These are phyloP conservation scores for Armadillidium nasatum DNA, from an alignment of 1,140 invertebrate species.

Conservation along the genomic window DNA sequence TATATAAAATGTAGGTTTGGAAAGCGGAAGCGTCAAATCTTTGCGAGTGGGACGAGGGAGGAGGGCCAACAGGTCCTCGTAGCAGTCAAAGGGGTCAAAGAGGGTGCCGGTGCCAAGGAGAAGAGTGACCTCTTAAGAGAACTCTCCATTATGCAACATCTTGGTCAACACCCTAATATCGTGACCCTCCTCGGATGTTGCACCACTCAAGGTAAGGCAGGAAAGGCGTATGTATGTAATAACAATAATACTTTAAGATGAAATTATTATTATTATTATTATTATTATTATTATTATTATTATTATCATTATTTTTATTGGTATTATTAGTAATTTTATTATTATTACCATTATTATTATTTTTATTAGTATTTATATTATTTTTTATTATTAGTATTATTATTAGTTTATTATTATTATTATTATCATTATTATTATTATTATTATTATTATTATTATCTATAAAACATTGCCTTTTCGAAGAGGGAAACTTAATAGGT, in stretches of 20 bases:
- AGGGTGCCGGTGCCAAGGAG: constrained; percentile 65
- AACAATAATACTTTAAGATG: no score
- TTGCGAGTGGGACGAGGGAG: constrained; percentile 63
- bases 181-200: constrained; percentile 78
- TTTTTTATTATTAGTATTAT: no score
- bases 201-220: constrained; percentile 65
- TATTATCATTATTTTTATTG: no score
- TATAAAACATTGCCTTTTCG: no score
- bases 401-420: constrained; percentile 43
- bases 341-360: constrained; percentile 35
- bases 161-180: constrained; percentile 78
- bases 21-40: constrained; percentile 75
- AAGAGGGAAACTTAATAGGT: no score
- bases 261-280: no score
- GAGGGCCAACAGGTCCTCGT: constrained; percentile 61
- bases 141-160: constrained; percentile 75
- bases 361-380: no score
- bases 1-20: constrained; percentile 59
- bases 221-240: no score
- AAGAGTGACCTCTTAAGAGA: constrained; percentile 72
- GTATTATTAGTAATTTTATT: background rate
- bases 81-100: constrained; percentile 73
- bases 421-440: no score
- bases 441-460: constrained; percentile 46
- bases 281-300: no score